phyloP scores from a whole-genome alignment of 2,888 invertebrate genomes.

The Apeira syringaria region DNA sequence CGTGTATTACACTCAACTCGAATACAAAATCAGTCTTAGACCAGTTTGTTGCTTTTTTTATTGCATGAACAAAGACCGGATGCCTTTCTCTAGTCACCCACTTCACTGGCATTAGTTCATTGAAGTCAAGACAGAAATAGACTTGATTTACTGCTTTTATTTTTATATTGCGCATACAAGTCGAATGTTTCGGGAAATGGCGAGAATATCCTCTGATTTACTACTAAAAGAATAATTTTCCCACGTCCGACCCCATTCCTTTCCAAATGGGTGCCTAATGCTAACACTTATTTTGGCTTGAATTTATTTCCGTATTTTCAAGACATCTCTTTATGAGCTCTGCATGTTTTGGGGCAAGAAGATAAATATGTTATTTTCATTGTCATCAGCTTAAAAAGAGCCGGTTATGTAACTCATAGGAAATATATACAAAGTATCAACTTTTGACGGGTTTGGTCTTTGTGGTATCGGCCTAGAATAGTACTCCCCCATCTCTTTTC shows the following conservation, averaged over 20 bases:
- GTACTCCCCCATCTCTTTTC: no score
- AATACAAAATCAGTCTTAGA: no score
- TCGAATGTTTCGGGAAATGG: slow-evolving; percentile 33
- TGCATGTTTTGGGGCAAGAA: not conserved
- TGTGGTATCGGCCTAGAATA: no score
- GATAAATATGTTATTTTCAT: not conserved
- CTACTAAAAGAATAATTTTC: slow-evolving; percentile 21
- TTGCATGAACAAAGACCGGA: no score
- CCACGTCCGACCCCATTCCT: slow-evolving; percentile 19
- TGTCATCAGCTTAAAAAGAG: no score
- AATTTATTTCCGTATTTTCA: slow-evolving; percentile 8
- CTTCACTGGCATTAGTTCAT: no score
- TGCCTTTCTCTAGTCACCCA: no score
- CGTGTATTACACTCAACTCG: no score
- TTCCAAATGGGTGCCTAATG: slow-evolving; percentile 12
- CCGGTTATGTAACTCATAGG: no score
- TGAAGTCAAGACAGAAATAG: not conserved
- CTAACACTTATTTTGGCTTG: slow-evolving; percentile 13
- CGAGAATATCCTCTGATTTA: slow-evolving; percentile 35
- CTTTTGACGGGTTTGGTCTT: no score
- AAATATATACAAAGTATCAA: no score
- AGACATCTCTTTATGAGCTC: slow-evolving; percentile 1
- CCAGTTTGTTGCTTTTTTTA: no score
- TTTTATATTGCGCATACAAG: not conserved
- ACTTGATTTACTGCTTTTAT: slow-evolving; percentile 1